Evolutionary conservation across 2,888 invertebrate species (phyloP), one percentile per base, ranked within the genome.

Genomic region (Unio delphinus): DNA sequence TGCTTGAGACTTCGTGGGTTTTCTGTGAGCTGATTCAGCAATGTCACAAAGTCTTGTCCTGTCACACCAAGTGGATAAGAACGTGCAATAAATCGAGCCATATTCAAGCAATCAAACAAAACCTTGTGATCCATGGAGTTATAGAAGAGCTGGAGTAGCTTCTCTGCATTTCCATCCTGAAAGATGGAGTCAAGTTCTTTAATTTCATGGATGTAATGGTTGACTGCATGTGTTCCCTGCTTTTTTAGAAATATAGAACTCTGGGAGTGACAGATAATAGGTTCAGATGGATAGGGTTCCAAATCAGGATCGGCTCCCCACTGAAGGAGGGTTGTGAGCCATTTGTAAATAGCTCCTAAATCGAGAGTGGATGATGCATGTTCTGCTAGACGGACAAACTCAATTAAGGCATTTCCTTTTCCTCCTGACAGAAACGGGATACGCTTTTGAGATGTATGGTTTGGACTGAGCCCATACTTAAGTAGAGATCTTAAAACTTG

Each of bases 251-350:
- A 91, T 77, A 92, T 90, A 61, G 91, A 91, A 76, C 92, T 91
- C 85, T 92, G 91, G 55, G 90, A 90, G 83, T 91, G 91, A 78
- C 91, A 91, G 72, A 92, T 91, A 83, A 91, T 90, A 20, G 91
- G 90, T 72, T 91, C 91, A 3, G 91, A 88, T 59, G 89, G 89
- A 74, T 90, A 89, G 57, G 94, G 91, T 80, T 92, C 92, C 69
- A 94, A 91, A 85, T 94, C 93, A 23, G 94, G 94, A 91, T 94
- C 93, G 60, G 94, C 94, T 66, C 94, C 94, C 86, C 94, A 94
- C 87, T 94, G 94, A 63, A 95, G 92, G 26, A 95, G 91, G 1
- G 94, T 94, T 74, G 93, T 89, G 5, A 94, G 93, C 82, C 95
- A 91, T 83, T 93, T 93, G 86, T 94, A 93, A 68, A 95, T 93